phyloP scores from a whole-genome alignment of 1,140 invertebrate genomes.

The Thaumetopoea pityocampa region DNA sequence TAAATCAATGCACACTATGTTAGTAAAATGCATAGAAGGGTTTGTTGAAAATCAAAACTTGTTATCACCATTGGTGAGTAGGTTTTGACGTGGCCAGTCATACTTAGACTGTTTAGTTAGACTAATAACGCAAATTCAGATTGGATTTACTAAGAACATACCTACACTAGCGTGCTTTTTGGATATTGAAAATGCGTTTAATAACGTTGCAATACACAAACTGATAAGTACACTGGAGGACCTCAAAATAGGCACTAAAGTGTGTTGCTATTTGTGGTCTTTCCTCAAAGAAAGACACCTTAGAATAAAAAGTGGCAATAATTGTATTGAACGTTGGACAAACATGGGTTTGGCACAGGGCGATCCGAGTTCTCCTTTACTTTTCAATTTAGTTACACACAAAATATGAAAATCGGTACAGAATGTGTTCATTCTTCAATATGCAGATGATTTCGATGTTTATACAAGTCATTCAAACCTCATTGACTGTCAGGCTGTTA shows the following conservation, averaged over 20 bases:
- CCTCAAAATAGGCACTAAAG: neutral
- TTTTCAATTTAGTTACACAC: constrained; percentile 1
- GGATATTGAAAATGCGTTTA: neutral
- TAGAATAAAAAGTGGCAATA: neutral
- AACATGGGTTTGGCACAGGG: constrained; percentile 1
- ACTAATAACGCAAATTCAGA: neutral
- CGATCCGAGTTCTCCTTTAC: neutral
- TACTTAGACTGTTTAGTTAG: neutral
- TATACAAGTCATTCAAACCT: neutral
- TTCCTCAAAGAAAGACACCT: constrained; percentile 3
- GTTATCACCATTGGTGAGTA: neutral
- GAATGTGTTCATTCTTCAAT: neutral
- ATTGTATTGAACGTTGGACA: neutral
- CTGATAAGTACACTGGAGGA: neutral
- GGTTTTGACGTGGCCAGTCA: neutral
- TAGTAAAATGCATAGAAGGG: neutral
- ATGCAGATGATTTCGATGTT: constrained; percentile 3
- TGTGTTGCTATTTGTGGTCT: constrained; percentile 1
- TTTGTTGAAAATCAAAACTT: neutral
- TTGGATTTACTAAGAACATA: neutral
- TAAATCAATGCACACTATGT: no score
- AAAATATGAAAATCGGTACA: neutral
- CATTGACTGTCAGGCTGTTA: neutral
- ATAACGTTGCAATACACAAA: neutral
- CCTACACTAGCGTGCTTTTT: constrained; percentile 1